Evolutionary conservation across 2,797 vertebrate species (phyloP), one percentile per base, ranked within the genome.

Genomic region (Acanthiza pusilla): DNA sequence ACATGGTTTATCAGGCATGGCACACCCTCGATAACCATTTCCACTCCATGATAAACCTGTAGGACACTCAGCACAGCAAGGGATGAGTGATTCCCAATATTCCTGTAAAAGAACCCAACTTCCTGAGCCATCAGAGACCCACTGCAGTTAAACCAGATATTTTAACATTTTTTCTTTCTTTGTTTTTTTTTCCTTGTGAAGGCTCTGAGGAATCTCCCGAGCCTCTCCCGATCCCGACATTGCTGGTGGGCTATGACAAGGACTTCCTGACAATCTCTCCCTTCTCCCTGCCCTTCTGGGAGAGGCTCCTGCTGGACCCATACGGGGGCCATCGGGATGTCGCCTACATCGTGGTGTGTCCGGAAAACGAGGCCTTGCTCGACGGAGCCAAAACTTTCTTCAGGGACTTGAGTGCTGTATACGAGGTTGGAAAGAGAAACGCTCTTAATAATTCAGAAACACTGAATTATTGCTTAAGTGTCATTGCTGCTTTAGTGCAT

Each of bases 161-260:
- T 88, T 55, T 67, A 86, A 91, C 18, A 3, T 15, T 40, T 50
- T 72, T 73, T 26, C 40, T 34, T 48, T 30, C 8, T 43, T 83
- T 58, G 16, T 32, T 70, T 72, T 58, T 72, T 58, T 65, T 50
- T 62, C 80, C 54, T 67, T 73, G 27, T 81, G 32, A 75, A 99
- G 99, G 99, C 97, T 99, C 99, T 4, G 99, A 99, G 97, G 99
- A 99, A 78, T 99, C 99, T 58, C 99, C 99, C 5, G 99, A 99
- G 97, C 99, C 99, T 2, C 95, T 99, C 91, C 98, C 99, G 2
- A 99, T 99, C 86, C 99, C 99, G 1, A 98, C 98, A 6, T 97
- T 99, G 88, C 97, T 99, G n/a, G 98, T 99, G 53, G 99, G 99
- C 80, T 99, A 99, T 27, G 99, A 99, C 97, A 98, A 98, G 95